Percentiles rank a stretch among this genome's conserved stretches.
phyloP scores from a whole-genome alignment of 2,888 invertebrate species.

The Myopa tessellatipennis region DNA sequence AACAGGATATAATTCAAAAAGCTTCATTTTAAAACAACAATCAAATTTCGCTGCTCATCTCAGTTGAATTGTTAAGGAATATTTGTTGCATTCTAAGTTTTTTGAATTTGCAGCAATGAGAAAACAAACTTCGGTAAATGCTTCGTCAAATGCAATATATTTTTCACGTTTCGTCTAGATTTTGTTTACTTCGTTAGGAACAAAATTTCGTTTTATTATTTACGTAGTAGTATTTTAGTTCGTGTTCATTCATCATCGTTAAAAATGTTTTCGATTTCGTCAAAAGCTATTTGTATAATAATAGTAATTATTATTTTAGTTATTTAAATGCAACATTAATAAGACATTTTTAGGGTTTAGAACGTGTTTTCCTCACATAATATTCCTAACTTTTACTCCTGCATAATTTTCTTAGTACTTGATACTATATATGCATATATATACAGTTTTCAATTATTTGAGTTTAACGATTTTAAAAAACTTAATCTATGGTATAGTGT shows the following conservation, averaged over 20 bases:
- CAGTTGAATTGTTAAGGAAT: too few relatives aligned
- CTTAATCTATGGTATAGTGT: slow-evolving; percentile 8
- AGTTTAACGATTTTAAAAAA: neutral
- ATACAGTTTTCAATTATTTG: neutral
- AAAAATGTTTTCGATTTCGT: neutral
- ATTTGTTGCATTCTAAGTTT: too few relatives aligned
- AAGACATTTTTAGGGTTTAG: neutral
- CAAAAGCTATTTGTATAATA: neutral
- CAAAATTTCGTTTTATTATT: neutral
- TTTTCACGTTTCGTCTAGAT: neutral
- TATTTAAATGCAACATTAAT: slow-evolving; percentile 3
- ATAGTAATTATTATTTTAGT: too few relatives aligned
- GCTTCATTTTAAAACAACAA: too few relatives aligned
- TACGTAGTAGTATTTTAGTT: too few relatives aligned
- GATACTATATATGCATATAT: neutral
- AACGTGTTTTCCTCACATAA: too few relatives aligned
- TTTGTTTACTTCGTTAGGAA: slow-evolving; percentile 3
- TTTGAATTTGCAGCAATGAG: too few relatives aligned
- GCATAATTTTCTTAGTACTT: neutral
- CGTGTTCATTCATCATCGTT: neutral
- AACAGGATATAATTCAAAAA: too few relatives aligned
- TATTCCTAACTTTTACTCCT: neutral
- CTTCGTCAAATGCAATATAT: too few relatives aligned
- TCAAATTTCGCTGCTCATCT: too few relatives aligned
- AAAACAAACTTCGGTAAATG: too few relatives aligned